Conservation (phyloP, 1,140 invertebrate species). For the Rhopalosiphum padi region DNA sequence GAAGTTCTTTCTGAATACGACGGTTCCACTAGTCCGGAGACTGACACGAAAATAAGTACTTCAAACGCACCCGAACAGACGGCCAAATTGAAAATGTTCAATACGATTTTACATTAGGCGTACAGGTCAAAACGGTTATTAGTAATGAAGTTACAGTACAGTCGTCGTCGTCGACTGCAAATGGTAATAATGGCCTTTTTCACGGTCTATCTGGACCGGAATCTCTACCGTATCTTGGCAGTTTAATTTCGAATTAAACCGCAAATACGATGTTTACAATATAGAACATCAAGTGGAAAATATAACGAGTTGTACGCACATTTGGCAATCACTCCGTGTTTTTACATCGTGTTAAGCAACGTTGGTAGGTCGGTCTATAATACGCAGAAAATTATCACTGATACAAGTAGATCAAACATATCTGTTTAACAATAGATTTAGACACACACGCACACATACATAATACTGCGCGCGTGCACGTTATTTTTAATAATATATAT, state of each 20-base stretch:
- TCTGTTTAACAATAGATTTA: not conserved
- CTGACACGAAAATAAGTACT: not conserved
- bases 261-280: not conserved
- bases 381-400: not conserved
- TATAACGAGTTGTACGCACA: not conserved
- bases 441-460: no score
- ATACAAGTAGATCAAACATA: not conserved
- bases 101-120: not conserved
- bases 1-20: no score
- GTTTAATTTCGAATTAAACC: slow-evolving; percentile 21
- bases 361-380: not conserved
- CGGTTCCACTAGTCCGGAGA: not conserved
- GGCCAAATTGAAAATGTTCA: not conserved
- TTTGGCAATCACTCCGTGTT: not conserved
- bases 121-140: not conserved
- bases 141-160: not conserved
- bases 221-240: not conserved
- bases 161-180: not conserved
- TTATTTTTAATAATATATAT: no score
- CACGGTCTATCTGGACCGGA: not conserved
- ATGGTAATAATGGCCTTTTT: not conserved
- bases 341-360: not conserved
- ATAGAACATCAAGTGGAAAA: slow-evolving; percentile 13
- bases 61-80: not conserved
- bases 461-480: no score